These are phyloP conservation scores for Vimba vimba DNA, from an alignment of 2,113 vertebrate genomes.

Conservation along the genomic window DNA sequence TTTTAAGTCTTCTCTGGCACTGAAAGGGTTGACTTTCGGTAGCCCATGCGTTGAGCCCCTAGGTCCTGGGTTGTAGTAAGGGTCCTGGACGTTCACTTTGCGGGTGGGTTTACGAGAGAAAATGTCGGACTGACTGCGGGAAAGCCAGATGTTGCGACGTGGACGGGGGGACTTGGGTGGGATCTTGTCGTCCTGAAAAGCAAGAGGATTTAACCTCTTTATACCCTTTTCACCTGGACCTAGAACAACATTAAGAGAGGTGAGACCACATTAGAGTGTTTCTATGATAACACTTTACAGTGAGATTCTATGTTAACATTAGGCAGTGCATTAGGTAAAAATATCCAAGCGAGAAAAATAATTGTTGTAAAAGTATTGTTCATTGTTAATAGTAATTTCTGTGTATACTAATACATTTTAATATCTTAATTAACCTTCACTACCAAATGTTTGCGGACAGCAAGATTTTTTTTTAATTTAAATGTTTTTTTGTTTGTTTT, in stretches of 20 bases:
- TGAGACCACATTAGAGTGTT: neutral
- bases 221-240: conserved; percentile 84
- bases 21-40: conserved; percentile 94
- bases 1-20: conserved; percentile 91
- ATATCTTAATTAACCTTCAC: neutral
- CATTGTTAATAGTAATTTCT: neutral
- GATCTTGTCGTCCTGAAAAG: conserved; percentile 86
- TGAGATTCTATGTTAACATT: too few species aligned
- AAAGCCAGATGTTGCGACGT: conserved; percentile 90
- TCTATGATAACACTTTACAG: too few species aligned
- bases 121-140: conserved; percentile 95
- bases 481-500: too few species aligned
- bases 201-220: conserved; percentile 87
- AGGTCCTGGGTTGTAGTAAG: conserved; percentile 83
- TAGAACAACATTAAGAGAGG: conserved; percentile 41
- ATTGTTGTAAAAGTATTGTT: neutral
- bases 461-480: too few species aligned
- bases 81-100: conserved; percentile 91
- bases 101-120: conserved; percentile 87
- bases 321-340: neutral
- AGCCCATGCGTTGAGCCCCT: conserved; percentile 68
- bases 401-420: neutral
- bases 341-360: neutral
- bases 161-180: conserved; percentile 92
- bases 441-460: neutral